A percentile compares a stretch with the other conserved stretches of the same genome.
Evolutionary conservation across 2,797 vertebrate genomes (phyloP).

Genomic region (Acanthurus tractus): DNA sequence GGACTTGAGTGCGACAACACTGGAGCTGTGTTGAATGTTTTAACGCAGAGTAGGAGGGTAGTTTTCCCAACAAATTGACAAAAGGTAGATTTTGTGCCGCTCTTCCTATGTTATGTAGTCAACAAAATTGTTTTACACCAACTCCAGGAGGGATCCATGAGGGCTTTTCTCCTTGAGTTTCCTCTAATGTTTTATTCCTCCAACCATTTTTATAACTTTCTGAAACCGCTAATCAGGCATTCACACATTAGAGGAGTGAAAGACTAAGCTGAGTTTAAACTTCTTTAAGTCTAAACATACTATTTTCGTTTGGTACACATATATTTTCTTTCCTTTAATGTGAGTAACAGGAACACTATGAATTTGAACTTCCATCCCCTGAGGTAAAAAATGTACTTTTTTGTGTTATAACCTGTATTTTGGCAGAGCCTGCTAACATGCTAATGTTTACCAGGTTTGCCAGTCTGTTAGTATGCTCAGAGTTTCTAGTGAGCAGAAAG

Average conservation of each 20-base stretch:
- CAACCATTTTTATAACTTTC: constrained; percentile 5
- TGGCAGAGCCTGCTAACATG: too few species aligned
- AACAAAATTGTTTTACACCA: neutral
- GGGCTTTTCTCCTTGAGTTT: constrained; percentile 11
- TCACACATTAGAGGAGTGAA: neutral
- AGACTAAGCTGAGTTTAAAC: neutral
- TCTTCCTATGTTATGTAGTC: neutral
- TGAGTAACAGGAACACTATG: too few species aligned
- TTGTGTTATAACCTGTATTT: too few species aligned
- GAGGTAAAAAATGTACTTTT: too few species aligned
- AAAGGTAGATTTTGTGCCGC: constrained; percentile 28
- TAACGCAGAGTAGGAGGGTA: constrained; percentile 47
- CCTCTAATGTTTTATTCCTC: constrained; percentile 8
- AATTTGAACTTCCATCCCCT: too few species aligned
- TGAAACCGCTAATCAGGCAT: neutral
- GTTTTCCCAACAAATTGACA: constrained; percentile 57
- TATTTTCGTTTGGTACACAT: neutral
- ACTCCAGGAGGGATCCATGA: neutral
- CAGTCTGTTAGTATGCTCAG: neutral
- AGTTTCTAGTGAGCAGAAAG: neutral
- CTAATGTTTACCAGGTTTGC: neutral
- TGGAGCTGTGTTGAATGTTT: constrained; percentile 44
- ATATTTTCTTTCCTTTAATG: too few species aligned
- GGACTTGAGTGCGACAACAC: constrained; percentile 59
- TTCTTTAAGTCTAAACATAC: too few species aligned